Conservation (phyloP, 2,797 vertebrate species). For the Melanotaenia maccullochi region DNA sequence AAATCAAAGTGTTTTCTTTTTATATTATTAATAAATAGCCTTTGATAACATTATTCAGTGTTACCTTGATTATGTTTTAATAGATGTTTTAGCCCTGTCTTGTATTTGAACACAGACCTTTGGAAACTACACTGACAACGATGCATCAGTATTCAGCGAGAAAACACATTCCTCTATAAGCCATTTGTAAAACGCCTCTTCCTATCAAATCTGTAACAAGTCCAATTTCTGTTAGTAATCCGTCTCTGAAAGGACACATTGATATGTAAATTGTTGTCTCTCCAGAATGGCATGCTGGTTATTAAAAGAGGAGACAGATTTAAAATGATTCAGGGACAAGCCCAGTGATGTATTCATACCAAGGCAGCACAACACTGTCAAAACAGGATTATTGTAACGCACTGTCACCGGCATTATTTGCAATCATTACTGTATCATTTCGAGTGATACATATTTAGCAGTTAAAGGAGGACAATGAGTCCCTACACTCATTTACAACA, state of each 20-base stretch:
- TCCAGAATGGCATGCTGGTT: conserved; percentile 52
- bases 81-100: background rate
- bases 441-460: conserved; percentile 18
- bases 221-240: conserved; percentile 72
- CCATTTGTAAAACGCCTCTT: conserved; percentile 55
- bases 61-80: background rate
- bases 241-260: conserved; percentile 59
- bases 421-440: conserved; percentile 21
- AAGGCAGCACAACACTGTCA: background rate
- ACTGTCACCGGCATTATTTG: background rate
- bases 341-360: conserved; percentile 53
- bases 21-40: too few species aligned
- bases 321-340: conserved; percentile 57
- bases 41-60: background rate
- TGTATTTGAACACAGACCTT: background rate
- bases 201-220: conserved; percentile 65
- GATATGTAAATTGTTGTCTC: conserved; percentile 75
- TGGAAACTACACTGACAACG: conserved; percentile 10
- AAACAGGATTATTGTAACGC: conserved; percentile 12
- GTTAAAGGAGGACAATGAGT: conserved; percentile 9
- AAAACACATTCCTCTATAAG: conserved; percentile 49
- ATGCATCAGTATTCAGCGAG: conserved; percentile 52
- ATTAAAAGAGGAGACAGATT: conserved; percentile 57
- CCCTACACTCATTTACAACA: conserved; percentile 1
- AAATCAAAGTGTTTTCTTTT: too few species aligned